These are phyloP conservation scores for Acromyrmex heyeri DNA, from an alignment of 1,140 invertebrate species.

Conservation along the genomic window DNA sequence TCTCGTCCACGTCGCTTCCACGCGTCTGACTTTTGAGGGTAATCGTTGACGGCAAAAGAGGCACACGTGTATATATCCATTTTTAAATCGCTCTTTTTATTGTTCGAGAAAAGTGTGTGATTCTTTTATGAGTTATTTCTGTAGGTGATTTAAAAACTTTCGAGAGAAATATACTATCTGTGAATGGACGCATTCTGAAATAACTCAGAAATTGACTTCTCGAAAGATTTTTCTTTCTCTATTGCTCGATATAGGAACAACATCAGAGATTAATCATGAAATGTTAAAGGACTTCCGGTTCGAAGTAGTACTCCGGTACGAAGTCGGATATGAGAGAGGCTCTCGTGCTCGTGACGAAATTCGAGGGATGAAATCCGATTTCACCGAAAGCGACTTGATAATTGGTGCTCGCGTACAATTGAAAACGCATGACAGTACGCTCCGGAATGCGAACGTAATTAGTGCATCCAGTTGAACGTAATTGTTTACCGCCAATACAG, in stretches of 20 bases:
- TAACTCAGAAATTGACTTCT: background rate
- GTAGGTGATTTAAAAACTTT: background rate
- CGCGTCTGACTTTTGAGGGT: background rate
- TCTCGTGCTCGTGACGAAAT: background rate
- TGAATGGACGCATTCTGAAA: background rate
- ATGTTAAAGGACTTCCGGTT: slow-evolving; percentile 22
- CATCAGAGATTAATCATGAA: background rate
- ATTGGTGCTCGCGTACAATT: slow-evolving; percentile 36
- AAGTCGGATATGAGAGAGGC: slow-evolving; percentile 15
- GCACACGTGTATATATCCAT: background rate
- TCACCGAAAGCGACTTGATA: slow-evolving; percentile 38
- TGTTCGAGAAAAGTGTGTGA: background rate
- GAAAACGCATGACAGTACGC: slow-evolving; percentile 43
- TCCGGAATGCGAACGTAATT: slow-evolving; percentile 56
- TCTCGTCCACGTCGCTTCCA: slow-evolving; percentile 1
- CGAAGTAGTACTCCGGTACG: background rate
- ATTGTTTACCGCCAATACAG: slow-evolving; percentile 50
- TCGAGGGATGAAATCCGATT: slow-evolving; percentile 12
- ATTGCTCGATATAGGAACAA: background rate
- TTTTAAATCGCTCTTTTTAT: background rate
- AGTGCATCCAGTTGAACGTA: slow-evolving; percentile 51
- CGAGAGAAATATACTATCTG: background rate
- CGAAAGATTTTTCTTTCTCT: background rate
- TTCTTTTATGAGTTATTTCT: background rate
- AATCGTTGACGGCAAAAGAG: background rate